Percentiles rank a stretch among this genome's conserved stretches.
phyloP scores from a whole-genome alignment of 2,888 invertebrate genomes.

The Argyresthia albistria region DNA sequence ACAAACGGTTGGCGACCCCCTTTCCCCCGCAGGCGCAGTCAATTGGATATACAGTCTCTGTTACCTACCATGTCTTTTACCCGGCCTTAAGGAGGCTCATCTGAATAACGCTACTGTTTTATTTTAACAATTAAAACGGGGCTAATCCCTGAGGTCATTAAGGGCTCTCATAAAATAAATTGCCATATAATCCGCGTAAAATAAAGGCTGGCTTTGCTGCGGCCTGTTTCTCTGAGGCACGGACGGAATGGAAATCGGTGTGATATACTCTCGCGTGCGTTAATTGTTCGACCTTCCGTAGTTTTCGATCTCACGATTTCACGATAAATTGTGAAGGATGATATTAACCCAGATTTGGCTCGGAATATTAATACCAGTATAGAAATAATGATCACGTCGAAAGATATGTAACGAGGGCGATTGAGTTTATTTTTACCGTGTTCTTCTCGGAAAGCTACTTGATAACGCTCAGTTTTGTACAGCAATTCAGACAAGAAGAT shows the following conservation, averaged over 20 bases:
- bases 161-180: conserved; percentile 1
- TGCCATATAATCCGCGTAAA: neutral
- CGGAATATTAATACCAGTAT: neutral
- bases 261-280: conserved; percentile 14
- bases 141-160: conserved; percentile 4
- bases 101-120: neutral
- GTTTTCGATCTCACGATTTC: too few species aligned
- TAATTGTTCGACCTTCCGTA: conserved; percentile 17
- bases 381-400: neutral
- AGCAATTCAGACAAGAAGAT: too few species aligned
- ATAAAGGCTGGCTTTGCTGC: conserved; percentile 1
- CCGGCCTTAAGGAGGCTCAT: too few species aligned
- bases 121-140: neutral
- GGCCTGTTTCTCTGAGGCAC: conserved; percentile 12
- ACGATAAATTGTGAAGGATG: too few species aligned
- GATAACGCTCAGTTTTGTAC: too few species aligned
- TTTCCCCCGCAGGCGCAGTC: too few species aligned
- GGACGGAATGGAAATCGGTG: conserved; percentile 18
- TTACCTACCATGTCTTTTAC: too few species aligned
- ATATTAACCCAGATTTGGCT: neutral
- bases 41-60: too few species aligned
- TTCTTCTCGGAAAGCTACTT: too few species aligned
- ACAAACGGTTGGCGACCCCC: too few species aligned
- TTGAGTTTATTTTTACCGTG: neutral
- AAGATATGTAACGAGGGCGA: neutral